Conservation (phyloP, 2,113 vertebrate genomes). For the Microtus richardsoni region DNA sequence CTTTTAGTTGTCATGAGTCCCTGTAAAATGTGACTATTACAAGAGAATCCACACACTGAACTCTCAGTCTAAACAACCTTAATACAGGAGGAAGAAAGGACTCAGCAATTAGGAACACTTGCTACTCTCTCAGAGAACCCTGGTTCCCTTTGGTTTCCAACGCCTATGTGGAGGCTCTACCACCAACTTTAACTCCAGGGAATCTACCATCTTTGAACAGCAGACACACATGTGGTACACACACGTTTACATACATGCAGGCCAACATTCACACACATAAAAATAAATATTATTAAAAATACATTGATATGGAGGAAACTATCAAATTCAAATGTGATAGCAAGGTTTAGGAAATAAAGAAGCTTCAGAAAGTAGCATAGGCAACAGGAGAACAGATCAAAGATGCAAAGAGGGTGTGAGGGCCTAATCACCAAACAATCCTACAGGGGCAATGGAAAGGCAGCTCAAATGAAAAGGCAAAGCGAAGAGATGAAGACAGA, state of each 20-base stretch:
- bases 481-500: neutral
- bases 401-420: neutral
- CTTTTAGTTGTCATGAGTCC: slow-evolving; percentile 45
- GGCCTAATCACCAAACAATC: neutral
- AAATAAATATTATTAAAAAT: neutral
- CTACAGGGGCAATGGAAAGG: neutral
- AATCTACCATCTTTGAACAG: neutral
- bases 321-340: slow-evolving; percentile 52
- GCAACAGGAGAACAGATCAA: neutral
- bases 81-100: neutral
- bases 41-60: slow-evolving; percentile 4
- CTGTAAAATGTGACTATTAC: slow-evolving; percentile 22
- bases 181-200: neutral
- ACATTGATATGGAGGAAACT: slow-evolving; percentile 4
- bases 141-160: neutral
- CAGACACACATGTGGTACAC: neutral
- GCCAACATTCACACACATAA: neutral
- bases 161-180: neutral
- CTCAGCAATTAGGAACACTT: neutral
- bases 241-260: neutral
- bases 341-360: slow-evolving; percentile 7
- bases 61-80: neutral
- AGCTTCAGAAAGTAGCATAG: neutral
- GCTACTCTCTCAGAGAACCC: neutral
- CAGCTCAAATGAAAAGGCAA: neutral